phyloP scores from a whole-genome alignment of 2,797 vertebrate genomes.

The Propithecus perrieri region DNA sequence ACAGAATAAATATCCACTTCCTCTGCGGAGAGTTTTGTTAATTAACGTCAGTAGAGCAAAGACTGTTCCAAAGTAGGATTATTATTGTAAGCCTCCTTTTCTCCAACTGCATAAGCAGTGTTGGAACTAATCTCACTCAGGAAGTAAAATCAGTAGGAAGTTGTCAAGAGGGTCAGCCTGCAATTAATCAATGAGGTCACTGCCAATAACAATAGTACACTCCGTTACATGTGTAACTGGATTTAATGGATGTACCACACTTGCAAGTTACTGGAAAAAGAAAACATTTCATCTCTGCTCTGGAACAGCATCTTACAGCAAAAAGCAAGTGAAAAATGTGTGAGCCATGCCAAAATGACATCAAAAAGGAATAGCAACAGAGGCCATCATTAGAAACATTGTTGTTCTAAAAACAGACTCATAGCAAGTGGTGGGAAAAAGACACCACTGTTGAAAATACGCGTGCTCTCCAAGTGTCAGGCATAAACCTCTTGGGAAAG shows the following conservation, averaged over 20 bases:
- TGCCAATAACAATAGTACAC: conserved; percentile 69
- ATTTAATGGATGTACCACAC: conserved; percentile 57
- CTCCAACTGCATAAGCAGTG: conserved; percentile 58
- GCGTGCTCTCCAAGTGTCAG: neutral
- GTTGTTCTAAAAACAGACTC: neutral
- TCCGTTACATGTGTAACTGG: conserved; percentile 51
- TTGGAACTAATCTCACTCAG: conserved; percentile 50
- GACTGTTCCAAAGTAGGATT: conserved; percentile 30
- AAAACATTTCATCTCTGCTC: conserved; percentile 66
- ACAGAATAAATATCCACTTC: conserved; percentile 37
- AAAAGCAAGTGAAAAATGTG: conserved; percentile 48
- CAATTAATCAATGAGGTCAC: conserved; percentile 66
- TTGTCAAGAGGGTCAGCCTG: conserved; percentile 54
- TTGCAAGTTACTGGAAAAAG: conserved; percentile 50
- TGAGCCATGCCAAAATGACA: conserved; percentile 2
- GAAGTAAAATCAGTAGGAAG: conserved; percentile 75
- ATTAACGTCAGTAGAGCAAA: conserved; percentile 40
- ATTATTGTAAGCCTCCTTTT: conserved; percentile 46
- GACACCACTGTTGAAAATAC: neutral
- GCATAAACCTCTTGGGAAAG: neutral
- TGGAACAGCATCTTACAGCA: conserved; percentile 45
- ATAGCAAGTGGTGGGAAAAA: neutral
- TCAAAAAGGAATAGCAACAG: neutral
- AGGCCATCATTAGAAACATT: neutral
- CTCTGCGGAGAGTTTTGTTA: conserved; percentile 31